Conservation (phyloP, 2,797 vertebrate genomes). For the Enteromius unitaeniatus region DNA sequence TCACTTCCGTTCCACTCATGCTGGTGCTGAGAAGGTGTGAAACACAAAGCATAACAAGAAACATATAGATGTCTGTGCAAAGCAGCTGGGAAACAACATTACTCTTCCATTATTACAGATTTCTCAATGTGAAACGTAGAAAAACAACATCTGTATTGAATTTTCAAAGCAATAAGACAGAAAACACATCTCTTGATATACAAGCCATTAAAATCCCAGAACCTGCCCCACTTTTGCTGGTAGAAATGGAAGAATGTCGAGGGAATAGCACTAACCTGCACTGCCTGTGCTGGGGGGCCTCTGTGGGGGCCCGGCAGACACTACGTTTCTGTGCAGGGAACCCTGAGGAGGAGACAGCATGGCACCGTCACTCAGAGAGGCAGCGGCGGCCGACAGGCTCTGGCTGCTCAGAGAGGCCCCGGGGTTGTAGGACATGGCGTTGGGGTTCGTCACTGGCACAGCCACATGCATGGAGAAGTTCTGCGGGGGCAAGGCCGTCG, state of each 20-base stretch:
- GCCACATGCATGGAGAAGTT: constrained; percentile 99
- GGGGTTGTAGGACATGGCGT: constrained; percentile 91
- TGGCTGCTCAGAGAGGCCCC: constrained; percentile 89
- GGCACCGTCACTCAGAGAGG: constrained; percentile 88
- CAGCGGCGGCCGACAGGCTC: constrained; percentile 86
- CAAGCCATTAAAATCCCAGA: background rate
- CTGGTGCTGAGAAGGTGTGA: constrained; percentile 48
- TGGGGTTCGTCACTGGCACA: constrained; percentile 94
- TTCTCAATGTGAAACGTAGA: background rate
- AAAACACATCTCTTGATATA: constrained; percentile 1
- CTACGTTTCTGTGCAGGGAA: constrained; percentile 90
- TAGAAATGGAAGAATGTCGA: background rate
- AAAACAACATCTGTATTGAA: constrained; percentile 36
- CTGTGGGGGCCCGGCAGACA: constrained; percentile 88
- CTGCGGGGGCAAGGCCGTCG: constrained; percentile 91
- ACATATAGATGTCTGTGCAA: constrained; percentile 43
- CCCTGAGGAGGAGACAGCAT: constrained; percentile 94
- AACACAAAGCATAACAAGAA: constrained; percentile 45
- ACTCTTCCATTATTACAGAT: constrained; percentile 19
- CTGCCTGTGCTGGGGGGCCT: constrained; percentile 91
- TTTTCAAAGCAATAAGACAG: constrained; percentile 31
- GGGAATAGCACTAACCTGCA: constrained; percentile 79
- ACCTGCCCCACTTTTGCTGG: constrained; percentile 17
- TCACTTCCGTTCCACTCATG: constrained; percentile 44
- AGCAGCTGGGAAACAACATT: constrained; percentile 31